phyloP scores from a whole-genome alignment of 2,113 vertebrate genomes.

The Oxygymnocypris stewartii region DNA sequence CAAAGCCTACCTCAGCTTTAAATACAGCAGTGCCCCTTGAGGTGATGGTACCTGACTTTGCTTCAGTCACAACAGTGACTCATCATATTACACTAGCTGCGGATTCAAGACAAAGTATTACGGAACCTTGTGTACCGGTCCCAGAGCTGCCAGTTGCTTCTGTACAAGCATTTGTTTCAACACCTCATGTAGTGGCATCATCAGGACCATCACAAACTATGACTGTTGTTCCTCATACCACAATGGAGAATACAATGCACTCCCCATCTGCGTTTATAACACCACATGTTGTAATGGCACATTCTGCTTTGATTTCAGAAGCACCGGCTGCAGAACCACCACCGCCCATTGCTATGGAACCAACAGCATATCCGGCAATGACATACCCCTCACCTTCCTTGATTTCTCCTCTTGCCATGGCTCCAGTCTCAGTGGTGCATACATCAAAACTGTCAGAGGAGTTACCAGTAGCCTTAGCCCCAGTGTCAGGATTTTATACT shows the following conservation, averaged over 20 bases:
- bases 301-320: not conserved
- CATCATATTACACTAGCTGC: not conserved
- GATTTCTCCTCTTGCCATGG: conserved; percentile 38
- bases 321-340: conserved; percentile 43
- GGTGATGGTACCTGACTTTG: not conserved
- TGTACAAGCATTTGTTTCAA: conserved; percentile 20
- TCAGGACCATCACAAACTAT: conserved; percentile 38
- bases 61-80: not conserved
- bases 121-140: conserved; percentile 10
- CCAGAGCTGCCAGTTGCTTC: conserved; percentile 50
- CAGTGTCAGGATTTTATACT: conserved; percentile 35
- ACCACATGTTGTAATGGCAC: not conserved
- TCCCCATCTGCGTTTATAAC: not conserved
- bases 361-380: conserved; percentile 32
- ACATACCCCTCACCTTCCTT: conserved; percentile 2
- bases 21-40: conserved; percentile 36
- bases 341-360: conserved; percentile 14
- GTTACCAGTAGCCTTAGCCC: conserved; percentile 49
- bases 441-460: conserved; percentile 33
- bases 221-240: not conserved
- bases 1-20: conserved; percentile 53
- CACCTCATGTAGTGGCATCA: not conserved
- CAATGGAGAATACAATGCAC: not conserved
- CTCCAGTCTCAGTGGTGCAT: conserved; percentile 51
- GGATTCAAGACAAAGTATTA: conserved; percentile 32